Percentiles rank a stretch among this genome's conserved stretches.
phyloP scores from a whole-genome alignment of 1,140 invertebrate genomes.

The Dryas iulia region DNA sequence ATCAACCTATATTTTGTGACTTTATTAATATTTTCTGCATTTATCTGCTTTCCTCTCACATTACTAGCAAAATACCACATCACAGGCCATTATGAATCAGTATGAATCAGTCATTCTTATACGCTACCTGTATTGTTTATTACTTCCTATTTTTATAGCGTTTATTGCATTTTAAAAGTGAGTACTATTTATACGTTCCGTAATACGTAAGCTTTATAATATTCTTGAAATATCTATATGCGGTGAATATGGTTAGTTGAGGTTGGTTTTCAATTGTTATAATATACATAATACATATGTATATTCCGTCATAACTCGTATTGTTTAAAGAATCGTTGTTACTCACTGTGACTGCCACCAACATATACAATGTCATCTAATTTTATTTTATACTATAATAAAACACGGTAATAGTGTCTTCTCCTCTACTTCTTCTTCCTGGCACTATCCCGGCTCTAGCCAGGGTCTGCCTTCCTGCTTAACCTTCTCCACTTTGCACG shows the following conservation, averaged over 20 bases:
- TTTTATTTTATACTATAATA: too few relatives aligned
- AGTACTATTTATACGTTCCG: neutral
- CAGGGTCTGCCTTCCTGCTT: too few relatives aligned
- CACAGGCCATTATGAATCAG: neutral
- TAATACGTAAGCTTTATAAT: neutral
- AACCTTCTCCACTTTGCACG: too few relatives aligned
- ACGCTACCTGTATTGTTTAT: neutral
- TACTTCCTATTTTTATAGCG: neutral
- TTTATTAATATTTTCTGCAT: neutral
- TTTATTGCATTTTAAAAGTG: neutral
- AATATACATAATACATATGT: neutral
- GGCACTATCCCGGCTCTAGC: too few relatives aligned
- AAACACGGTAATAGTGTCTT: too few relatives aligned
- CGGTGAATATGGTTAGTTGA: neutral
- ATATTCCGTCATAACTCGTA: constrained; percentile 7
- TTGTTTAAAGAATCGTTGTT: neutral
- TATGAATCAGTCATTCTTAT: too few relatives aligned
- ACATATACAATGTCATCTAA: too few relatives aligned
- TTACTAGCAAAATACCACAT: neutral
- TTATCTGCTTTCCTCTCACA: neutral
- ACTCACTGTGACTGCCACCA: neutral
- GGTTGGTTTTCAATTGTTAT: constrained; percentile 18
- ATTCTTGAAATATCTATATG: neutral
- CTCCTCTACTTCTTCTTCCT: too few relatives aligned
- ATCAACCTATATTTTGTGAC: too few relatives aligned